phyloP scores from a whole-genome alignment of 2,888 invertebrate species.

The Dasysyrphus tricinctus region DNA sequence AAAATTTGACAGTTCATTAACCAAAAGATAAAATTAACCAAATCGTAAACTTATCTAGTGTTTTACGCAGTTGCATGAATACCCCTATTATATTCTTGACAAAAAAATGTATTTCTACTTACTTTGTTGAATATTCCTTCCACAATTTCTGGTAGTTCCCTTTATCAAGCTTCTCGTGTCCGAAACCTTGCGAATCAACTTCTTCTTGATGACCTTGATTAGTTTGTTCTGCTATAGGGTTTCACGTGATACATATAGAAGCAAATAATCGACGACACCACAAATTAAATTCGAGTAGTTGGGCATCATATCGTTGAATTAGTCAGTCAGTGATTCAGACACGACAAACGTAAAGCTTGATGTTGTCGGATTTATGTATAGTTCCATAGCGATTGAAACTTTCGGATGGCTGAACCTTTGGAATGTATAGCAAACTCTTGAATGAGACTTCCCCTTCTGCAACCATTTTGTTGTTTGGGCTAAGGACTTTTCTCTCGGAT shows the following conservation, averaged over 20 bases:
- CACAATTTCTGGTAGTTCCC: constrained; percentile 97
- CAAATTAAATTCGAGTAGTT: constrained; percentile 97
- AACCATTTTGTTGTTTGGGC: constrained; percentile 94
- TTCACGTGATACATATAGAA: too few species aligned
- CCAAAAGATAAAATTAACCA: too few species aligned
- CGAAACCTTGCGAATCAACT: constrained; percentile 97
- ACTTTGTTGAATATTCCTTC: constrained; percentile 99
- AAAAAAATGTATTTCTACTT: constrained; percentile 79
- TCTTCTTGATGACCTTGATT: constrained; percentile 99
- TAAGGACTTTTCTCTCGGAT: too few species aligned
- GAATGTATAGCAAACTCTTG: constrained; percentile 97
- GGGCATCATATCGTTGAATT: constrained; percentile 99
- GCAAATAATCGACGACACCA: constrained; percentile 99
- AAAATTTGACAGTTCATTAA: too few species aligned
- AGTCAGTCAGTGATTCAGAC: too few species aligned
- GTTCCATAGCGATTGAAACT: constrained; percentile 98
- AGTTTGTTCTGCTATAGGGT: constrained; percentile 98
- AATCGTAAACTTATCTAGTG: too few species aligned
- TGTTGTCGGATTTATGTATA: constrained; percentile 97
- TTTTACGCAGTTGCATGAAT: too few species aligned
- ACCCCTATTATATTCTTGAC: background rate
- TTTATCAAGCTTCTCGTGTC: constrained; percentile 97
- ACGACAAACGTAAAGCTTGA: too few species aligned
- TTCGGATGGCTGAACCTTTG: constrained; percentile 94
- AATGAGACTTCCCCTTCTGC: constrained; percentile 99